Percentiles rank a stretch among this genome's conserved stretches.
These are phyloP conservation scores for Acestrorhynchus altus DNA, from an alignment of 2,797 vertebrate genomes.

Conservation along the genomic window DNA sequence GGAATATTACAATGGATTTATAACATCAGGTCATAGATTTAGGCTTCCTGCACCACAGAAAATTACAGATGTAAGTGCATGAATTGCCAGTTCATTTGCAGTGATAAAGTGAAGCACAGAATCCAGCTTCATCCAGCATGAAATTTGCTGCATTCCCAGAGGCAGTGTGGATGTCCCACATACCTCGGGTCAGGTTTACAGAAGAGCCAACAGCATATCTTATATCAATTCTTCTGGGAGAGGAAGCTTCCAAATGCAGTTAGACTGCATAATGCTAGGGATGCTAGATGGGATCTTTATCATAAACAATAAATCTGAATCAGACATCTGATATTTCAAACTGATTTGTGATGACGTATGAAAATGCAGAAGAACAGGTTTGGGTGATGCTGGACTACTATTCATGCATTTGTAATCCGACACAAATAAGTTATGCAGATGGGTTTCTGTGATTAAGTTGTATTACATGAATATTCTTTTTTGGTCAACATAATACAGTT, in stretches of 20 bases:
- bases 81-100: conserved; percentile 1
- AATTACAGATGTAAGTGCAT: background rate
- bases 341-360: too few species aligned
- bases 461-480: too few species aligned
- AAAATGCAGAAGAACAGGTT: too few species aligned
- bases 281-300: too few species aligned
- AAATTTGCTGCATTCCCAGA: conserved; percentile 39
- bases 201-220: conserved; percentile 9
- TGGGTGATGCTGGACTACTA: too few species aligned
- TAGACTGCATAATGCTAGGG: background rate
- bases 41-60: background rate
- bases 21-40: background rate
- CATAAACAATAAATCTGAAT: too few species aligned
- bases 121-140: conserved; percentile 1
- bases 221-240: conserved; percentile 33
- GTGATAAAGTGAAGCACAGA: conserved; percentile 5
- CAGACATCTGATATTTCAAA: too few species aligned
- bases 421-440: too few species aligned
- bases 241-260: conserved; percentile 31
- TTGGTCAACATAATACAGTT: too few species aligned
- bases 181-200: conserved; percentile 47
- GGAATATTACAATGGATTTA: background rate
- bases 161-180: conserved; percentile 45
- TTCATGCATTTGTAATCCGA: too few species aligned
- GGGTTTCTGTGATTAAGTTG: too few species aligned